phyloP scores from a whole-genome alignment of 2,113 vertebrate genomes.

The Pangasianodon gigas region DNA sequence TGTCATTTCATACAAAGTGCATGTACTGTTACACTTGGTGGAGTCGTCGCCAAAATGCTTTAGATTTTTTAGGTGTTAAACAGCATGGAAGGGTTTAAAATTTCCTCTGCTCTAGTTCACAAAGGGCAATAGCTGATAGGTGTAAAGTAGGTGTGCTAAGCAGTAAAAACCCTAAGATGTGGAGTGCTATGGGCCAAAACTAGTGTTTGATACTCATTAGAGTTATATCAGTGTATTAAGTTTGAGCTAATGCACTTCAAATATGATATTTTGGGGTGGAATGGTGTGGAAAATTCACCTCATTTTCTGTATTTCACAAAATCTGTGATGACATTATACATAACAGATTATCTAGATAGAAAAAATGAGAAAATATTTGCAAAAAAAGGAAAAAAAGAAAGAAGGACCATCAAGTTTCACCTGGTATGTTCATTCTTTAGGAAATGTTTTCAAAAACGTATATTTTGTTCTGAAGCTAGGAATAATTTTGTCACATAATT shows the following conservation, averaged over 20 bases:
- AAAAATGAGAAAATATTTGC: background rate
- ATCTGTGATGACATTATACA: background rate
- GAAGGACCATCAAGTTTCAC: background rate
- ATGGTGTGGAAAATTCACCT: background rate
- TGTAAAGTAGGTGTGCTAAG: background rate
- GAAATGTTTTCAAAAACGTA: background rate
- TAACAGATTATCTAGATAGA: background rate
- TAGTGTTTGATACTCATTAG: background rate
- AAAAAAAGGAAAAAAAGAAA: background rate
- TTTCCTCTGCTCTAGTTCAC: background rate
- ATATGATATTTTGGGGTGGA: background rate
- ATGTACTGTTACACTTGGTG: background rate
- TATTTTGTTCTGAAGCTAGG: too few species aligned
- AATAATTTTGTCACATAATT: background rate
- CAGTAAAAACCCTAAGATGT: background rate
- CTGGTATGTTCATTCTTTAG: background rate
- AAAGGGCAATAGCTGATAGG: background rate
- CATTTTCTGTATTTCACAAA: background rate
- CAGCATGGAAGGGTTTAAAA: background rate
- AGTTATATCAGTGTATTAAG: background rate
- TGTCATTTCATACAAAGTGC: background rate
- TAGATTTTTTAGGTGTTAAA: background rate
- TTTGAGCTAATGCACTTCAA: background rate
- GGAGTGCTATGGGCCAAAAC: background rate
- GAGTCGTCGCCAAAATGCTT: background rate